Base-by-base conservation (phyloP, 1,140 invertebrate genomes). In the Drosophila tsacasi region DNA sequence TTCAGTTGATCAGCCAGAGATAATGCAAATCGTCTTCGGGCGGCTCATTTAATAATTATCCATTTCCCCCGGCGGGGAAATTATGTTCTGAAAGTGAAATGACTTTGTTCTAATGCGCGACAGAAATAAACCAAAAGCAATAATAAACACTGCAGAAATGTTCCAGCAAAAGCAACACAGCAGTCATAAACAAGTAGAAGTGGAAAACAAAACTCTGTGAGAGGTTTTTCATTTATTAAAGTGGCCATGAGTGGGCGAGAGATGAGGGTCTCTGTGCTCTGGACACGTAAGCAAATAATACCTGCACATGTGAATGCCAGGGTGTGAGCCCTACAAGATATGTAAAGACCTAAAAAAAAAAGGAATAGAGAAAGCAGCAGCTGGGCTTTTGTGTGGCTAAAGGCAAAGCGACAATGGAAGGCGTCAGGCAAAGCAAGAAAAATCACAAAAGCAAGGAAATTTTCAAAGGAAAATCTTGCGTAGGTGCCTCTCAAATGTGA, bases 151-250 rank as follows among this genome's bases (percentile, higher is more conserved):
- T 40, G 59, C 54, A 64, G 25, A 55, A 63, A 75, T 64, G 72
- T n/a, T 35, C 5, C n/a, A 47, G 55, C 39, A 42, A 66, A 27
- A 44, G 47, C 25, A 50, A 23, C 50, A 54, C 50, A 54, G 13
- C 27, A 67, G 15, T 39, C 54, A 47, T 54, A 65, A 81, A 72
- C 77, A 85, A 83, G 79, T 79, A 71, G 37, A 66, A 63, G 76
- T 76, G 47, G 64, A 44, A 77, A 85, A 84, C 82, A 84, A 68
- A 75, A 63, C 59, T 47, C 69, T 55, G 62, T 62, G 58, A 67
- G 71, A 55, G 78, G 61, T 75, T 89, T 87, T 87, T 87, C 84
- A 87, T 87, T 89, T 89, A 81, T 78, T 84, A 75, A 87, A 87
- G 85, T 89, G 83, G 61, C 52, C 71, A 60, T 50, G 61, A 64